Base-by-base conservation (phyloP, 2,797 vertebrate genomes). In the Cichlasoma orientale region DNA sequence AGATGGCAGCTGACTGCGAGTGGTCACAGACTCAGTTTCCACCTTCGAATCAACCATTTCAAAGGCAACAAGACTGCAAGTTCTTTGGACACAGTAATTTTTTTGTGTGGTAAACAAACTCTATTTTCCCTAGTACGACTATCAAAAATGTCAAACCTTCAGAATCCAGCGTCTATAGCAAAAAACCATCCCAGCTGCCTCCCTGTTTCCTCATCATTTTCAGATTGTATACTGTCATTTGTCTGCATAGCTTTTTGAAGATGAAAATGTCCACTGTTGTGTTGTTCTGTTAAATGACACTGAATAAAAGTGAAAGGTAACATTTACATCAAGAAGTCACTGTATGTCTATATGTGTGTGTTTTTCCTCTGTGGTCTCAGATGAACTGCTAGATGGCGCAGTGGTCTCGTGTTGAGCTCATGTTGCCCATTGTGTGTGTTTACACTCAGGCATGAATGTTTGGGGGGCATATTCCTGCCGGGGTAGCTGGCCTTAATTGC, bases 391-490 rank as follows among this genome's bases (percentile, higher is more conserved):
- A 25, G 71, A 80, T 73, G 66, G 38, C 78, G 55, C 21, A 4
- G 36, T n/a, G 79, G 77, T 55, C 47, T 75, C 57, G 29, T 57
- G 76, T 76, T 74, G 47, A 71, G 44, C 19, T 70, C 61, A 29
- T 59, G 78, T 76, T 74, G 53, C 74, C 29, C 53, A 66, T 38
- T 53, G 72, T 81, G 74, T 75, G 59, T 71, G 78, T 84, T 81
- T 73, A 58, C 2, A 8, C 19, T 68, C 10, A 13, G 58, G 56
- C 54, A 54, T 21, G n/a, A 29, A 56, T 31, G 44, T 76, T 25
- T 54, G 63, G 74, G 87, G 81, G 61, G 27, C 23, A 57, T 87
- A 92, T 94, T 92, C 88, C 80, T 74, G 12, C 63, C 11, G 50
- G 85, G 92, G 88, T 88, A 86, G 56, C 74, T 23, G 33, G 23